Conservation (phyloP, 2,888 invertebrate genomes). For the Parochlus steinenii region DNA sequence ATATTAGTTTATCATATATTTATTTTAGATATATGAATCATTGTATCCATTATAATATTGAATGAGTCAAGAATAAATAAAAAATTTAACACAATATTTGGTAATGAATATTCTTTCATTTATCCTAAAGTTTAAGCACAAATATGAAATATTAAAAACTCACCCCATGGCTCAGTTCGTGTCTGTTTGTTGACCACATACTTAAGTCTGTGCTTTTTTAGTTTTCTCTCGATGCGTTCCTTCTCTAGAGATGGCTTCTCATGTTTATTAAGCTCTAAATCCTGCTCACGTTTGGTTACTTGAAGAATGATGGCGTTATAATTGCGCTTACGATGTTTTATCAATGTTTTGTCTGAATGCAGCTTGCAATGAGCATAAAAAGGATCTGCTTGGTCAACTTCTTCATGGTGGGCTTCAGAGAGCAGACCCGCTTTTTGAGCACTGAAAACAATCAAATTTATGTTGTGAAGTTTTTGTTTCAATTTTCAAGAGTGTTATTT, state of each 20-base stretch:
- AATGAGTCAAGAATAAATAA: too few relatives aligned
- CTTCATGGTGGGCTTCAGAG: slow-evolving; percentile 82
- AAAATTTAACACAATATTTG: too few relatives aligned
- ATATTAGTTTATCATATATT: neutral
- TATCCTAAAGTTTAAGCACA: slow-evolving; percentile 5
- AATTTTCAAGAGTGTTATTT: slow-evolving; percentile 9
- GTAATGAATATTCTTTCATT: neutral
- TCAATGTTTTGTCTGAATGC: slow-evolving; percentile 81
- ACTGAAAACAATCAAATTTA: slow-evolving; percentile 31
- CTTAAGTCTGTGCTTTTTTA: slow-evolving; percentile 71
- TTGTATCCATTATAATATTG: too few relatives aligned
- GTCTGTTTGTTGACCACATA: slow-evolving; percentile 57
- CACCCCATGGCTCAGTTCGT: slow-evolving; percentile 74
- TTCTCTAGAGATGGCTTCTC: slow-evolving; percentile 44
- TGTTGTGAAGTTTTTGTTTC: neutral
- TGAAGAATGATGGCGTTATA: slow-evolving; percentile 73
- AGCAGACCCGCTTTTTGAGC: slow-evolving; percentile 86
- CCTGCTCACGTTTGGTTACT: slow-evolving; percentile 45
- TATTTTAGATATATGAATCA: too few relatives aligned
- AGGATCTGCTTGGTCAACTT: slow-evolving; percentile 85
- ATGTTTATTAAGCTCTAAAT: slow-evolving; percentile 18
- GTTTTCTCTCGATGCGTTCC: slow-evolving; percentile 57
- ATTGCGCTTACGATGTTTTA: slow-evolving; percentile 63
- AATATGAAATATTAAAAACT: slow-evolving; percentile 19
- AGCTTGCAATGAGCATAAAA: slow-evolving; percentile 94